Base-by-base conservation (phyloP, 2,113 vertebrate genomes). In the Elaphurus davidianus region DNA sequence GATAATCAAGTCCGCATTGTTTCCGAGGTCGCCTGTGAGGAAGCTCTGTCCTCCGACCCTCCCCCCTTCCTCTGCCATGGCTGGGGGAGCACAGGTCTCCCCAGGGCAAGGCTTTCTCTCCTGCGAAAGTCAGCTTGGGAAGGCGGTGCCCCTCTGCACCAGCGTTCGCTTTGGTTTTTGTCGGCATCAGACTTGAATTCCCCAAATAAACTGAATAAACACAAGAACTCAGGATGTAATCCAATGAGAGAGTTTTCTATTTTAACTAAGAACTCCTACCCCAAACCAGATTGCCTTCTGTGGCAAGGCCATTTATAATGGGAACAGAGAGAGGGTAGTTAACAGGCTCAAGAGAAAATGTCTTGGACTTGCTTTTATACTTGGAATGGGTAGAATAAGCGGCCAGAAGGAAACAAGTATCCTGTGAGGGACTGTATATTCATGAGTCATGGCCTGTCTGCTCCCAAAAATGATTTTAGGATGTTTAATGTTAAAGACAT, bases 171-270 rank as follows among this genome's bases (percentile, higher is more conserved):
- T 85, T 96, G 71, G 54, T 43, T 97, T 90, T 43, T 82, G 78
- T 91, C 64, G 59, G 87, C 83, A 87, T 71, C 76, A 88, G 50
- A 97, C 78, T 93, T 1, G 15, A 92, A 90, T 95, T 91, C 55
- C 83, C 59, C 12, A 50, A 91, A 88, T 57, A 93, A 95, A 76
- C 15, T 71, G 79, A 88, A 93, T 84, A 95, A 97, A 97, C 81
- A 82, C 59, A 62, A 71, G 83, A 79, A 60, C 36, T 88, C 33
- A 87, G 87, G 43, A 96, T 81, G 52, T 62, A 91, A 93, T 91
- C 87, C 87, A 96, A 96, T 74, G 92, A 94, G 40, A 91, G 52
- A 91, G 30, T 59, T 95, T 95, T 96, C 76, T 92, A 45, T 88
- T 96, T 96, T 85, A 96, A 74, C 55, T 55, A 54, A 84, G 90